phyloP scores from a whole-genome alignment of 2,888 invertebrate genomes.

The Pogonocherus hispidulus region DNA sequence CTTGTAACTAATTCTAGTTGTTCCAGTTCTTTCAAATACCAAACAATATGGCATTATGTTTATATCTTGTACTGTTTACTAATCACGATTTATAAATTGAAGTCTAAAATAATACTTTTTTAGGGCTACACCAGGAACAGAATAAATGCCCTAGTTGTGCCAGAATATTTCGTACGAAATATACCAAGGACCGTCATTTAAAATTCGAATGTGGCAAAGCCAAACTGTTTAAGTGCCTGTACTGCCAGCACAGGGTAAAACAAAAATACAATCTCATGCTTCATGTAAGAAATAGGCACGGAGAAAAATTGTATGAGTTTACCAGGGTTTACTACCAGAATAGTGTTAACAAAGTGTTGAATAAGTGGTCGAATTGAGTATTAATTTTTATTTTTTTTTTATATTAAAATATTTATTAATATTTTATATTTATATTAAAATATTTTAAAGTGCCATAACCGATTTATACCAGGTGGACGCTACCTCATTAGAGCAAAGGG shows the following conservation, averaged over 20 bases:
- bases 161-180: slow-evolving; percentile 24
- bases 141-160: slow-evolving; percentile 28
- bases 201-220: slow-evolving; percentile 34
- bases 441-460: too few species aligned
- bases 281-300: slow-evolving; percentile 1
- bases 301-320: background rate
- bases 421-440: too few species aligned
- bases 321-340: background rate
- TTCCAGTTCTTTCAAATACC: too few species aligned
- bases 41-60: too few species aligned
- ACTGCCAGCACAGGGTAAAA: slow-evolving; percentile 7
- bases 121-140: background rate
- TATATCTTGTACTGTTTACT: too few species aligned
- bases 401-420: too few species aligned
- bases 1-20: too few species aligned
- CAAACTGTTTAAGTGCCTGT: slow-evolving; percentile 8
- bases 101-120: background rate
- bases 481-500: too few species aligned
- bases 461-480: too few species aligned
- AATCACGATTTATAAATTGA: too few species aligned
- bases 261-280: slow-evolving; percentile 10
- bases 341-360: background rate
- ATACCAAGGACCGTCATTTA: slow-evolving; percentile 23
- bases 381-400: too few species aligned
- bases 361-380: too few species aligned